phyloP scores from a whole-genome alignment of 92 coral and sea anemone genomes.

The Palythoa heliodiscus region DNA sequence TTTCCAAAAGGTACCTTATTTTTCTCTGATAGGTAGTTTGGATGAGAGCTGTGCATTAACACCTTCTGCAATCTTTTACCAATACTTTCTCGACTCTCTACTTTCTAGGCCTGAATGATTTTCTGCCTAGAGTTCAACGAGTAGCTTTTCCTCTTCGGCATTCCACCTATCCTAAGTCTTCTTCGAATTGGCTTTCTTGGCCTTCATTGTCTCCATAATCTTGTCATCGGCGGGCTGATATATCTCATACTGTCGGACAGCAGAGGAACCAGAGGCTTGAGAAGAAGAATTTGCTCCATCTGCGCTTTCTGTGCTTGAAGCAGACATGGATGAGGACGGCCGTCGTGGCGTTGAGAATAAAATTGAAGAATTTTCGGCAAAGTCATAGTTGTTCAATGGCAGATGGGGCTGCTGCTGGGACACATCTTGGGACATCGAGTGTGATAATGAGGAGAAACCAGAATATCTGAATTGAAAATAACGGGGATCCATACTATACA shows the following conservation, averaged over 20 bases:
- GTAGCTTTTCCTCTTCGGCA: background rate
- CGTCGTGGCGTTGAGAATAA: slow-evolving; percentile 1
- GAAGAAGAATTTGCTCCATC: background rate
- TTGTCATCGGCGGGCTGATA: background rate
- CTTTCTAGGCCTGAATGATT: slow-evolving; percentile 10
- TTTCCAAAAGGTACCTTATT: background rate
- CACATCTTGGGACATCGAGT: slow-evolving; percentile 2
- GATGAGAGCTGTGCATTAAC: background rate
- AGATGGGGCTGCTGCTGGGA: slow-evolving; percentile 11
- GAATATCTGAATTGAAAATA: slow-evolving; percentile 1
- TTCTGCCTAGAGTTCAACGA: background rate
- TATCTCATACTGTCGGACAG: slow-evolving; percentile 8
- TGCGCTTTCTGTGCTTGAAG: background rate
- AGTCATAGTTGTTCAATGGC: background rate
- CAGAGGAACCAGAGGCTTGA: background rate
- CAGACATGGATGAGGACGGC: slow-evolving; percentile 2
- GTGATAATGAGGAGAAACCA: background rate
- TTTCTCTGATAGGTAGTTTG: background rate
- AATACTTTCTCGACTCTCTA: background rate
- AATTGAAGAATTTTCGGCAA: background rate
- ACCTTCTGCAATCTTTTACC: background rate
- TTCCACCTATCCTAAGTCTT: background rate
- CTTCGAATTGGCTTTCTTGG: background rate
- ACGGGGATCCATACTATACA: slow-evolving; percentile 13
- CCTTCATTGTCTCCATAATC: background rate